Percentiles rank a stretch among this genome's conserved stretches.
These are phyloP conservation scores for Anguilla japonica DNA, from an alignment of 2,113 vertebrate species.

Conservation along the genomic window DNA sequence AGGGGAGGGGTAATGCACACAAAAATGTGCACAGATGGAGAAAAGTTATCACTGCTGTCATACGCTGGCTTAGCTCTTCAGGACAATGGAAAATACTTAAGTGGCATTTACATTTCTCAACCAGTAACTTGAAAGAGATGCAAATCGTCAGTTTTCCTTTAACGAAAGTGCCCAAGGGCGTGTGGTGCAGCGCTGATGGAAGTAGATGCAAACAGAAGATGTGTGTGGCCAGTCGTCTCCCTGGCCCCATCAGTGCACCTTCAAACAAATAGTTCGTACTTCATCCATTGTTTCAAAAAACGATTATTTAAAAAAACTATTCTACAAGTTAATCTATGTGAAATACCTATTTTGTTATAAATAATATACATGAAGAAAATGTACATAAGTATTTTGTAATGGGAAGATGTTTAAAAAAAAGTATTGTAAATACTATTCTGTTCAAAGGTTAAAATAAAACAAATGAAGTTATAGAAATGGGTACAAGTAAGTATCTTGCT, in stretches of 20 bases:
- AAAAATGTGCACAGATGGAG: neutral
- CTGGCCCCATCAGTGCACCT: neutral
- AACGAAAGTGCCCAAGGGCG: neutral
- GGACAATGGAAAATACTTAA: neutral
- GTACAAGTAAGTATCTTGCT: slow-evolving; percentile 54
- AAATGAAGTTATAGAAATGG: neutral
- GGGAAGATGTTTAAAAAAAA: slow-evolving; percentile 18
- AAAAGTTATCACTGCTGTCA: neutral
- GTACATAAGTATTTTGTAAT: slow-evolving; percentile 42
- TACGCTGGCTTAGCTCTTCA: neutral
- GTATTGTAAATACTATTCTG: slow-evolving; percentile 69
- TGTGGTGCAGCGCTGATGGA: neutral
- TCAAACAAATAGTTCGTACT: neutral
- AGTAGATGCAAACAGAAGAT: neutral
- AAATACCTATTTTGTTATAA: slow-evolving; percentile 40
- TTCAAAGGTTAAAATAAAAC: slow-evolving; percentile 41
- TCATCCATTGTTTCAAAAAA: slow-evolving; percentile 18
- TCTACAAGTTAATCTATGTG: slow-evolving; percentile 21
- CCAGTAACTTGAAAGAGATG: neutral
- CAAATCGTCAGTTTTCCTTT: neutral
- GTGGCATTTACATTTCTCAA: neutral
- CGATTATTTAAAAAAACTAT: slow-evolving; percentile 16
- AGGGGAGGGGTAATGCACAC: neutral
- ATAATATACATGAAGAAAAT: slow-evolving; percentile 35
- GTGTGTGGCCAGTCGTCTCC: neutral